Conservation (phyloP, 1,140 invertebrate genomes). For the Lordiphosa mommai region DNA sequence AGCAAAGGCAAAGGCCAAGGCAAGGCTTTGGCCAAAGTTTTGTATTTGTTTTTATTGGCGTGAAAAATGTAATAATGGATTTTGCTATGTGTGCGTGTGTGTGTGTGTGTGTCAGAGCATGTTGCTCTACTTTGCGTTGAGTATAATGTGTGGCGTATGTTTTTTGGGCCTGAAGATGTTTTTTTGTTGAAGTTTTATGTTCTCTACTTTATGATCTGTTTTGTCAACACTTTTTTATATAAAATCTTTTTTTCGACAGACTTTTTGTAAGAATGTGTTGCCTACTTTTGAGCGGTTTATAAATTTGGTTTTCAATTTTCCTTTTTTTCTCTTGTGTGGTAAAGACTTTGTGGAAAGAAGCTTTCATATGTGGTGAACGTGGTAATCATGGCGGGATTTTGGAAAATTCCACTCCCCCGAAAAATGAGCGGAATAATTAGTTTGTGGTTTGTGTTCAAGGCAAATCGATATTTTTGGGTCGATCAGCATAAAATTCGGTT, state of each 20-base stretch:
- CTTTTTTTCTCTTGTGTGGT: too few relatives aligned
- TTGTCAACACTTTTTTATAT: slow-evolving; percentile 7
- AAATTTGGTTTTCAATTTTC: too few relatives aligned
- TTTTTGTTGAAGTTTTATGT: slow-evolving; percentile 66
- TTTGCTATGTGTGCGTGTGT: slow-evolving; percentile 20
- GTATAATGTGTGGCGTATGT: slow-evolving; percentile 41
- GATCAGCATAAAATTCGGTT: too few relatives aligned
- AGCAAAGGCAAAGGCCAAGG: slow-evolving; percentile 22
- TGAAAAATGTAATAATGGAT: slow-evolving; percentile 73
- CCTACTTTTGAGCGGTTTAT: too few relatives aligned
- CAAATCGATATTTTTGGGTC: too few relatives aligned
- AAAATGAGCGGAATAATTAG: too few relatives aligned
- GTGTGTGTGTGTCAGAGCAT: slow-evolving; percentile 24
- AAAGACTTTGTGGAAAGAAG: too few relatives aligned
- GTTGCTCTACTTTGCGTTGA: slow-evolving; percentile 22
- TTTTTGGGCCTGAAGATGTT: slow-evolving; percentile 24
- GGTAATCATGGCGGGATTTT: too few relatives aligned
- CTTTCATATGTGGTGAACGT: too few relatives aligned
- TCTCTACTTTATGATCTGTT: slow-evolving; percentile 28
- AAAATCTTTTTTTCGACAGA: neutral
- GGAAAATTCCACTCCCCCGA: too few relatives aligned
- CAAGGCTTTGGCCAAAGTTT: slow-evolving; percentile 30
- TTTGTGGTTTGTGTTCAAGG: too few relatives aligned
- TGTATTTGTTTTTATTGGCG: slow-evolving; percentile 74
- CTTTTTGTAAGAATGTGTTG: too few relatives aligned